Conservation (phyloP, 2,113 vertebrate genomes). For the Sinosuthora webbiana region DNA sequence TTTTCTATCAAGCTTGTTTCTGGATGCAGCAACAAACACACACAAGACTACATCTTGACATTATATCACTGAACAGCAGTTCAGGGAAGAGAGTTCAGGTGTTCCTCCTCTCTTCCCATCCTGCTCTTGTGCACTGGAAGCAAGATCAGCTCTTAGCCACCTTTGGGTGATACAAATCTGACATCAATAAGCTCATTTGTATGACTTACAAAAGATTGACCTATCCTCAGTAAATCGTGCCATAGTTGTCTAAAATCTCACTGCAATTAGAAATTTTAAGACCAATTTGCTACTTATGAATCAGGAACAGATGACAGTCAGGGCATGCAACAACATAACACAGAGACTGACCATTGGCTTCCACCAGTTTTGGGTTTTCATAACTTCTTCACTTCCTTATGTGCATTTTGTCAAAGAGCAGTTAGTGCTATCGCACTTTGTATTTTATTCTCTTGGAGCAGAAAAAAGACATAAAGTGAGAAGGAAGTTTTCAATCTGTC, state of each 20-base stretch:
- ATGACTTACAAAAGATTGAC: neutral
- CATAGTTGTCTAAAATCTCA: neutral
- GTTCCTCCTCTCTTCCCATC: neutral
- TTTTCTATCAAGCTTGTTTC: neutral
- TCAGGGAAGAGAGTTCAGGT: neutral
- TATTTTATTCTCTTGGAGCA: neutral
- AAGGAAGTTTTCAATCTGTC: neutral
- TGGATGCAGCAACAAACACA: neutral
- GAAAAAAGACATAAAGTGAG: neutral
- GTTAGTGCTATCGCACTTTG: neutral
- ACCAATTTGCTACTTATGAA: neutral
- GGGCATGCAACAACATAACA: neutral
- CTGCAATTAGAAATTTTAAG: neutral
- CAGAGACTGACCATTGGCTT: neutral
- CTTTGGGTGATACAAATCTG: neutral
- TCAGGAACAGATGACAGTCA: neutral
- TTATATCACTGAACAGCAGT: neutral
- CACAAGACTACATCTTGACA: neutral
- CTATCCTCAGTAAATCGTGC: neutral
- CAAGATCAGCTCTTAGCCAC: neutral
- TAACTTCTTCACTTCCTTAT: neutral
- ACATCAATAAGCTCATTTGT: neutral
- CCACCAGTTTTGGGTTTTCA: accelerated
- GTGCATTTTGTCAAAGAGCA: neutral
- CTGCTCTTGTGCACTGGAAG: neutral